These are phyloP conservation scores for Herpailurus yagouaroundi DNA, from an alignment of 2,113 vertebrate species.

Conservation along the genomic window DNA sequence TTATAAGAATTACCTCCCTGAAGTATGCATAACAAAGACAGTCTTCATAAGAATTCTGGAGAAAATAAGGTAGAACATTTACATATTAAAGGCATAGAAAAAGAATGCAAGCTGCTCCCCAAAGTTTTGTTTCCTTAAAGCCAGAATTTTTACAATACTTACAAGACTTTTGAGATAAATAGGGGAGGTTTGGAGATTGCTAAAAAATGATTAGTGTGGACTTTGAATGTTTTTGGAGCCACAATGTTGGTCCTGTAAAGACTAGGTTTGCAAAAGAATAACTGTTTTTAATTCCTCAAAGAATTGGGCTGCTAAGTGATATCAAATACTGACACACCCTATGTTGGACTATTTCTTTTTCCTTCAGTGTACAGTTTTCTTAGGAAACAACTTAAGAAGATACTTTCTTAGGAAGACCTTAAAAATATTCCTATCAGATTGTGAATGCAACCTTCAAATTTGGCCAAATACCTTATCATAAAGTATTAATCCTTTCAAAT, in stretches of 20 bases:
- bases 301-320: not conserved
- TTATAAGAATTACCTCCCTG: not conserved
- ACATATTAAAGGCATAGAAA: not conserved
- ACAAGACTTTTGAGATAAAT: not conserved
- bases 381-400: not conserved
- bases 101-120: not conserved
- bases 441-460: not conserved
- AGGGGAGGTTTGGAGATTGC: not conserved
- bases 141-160: not conserved
- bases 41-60: not conserved
- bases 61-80: not conserved
- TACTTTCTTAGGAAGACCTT: not conserved
- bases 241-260: not conserved
- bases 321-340: not conserved
- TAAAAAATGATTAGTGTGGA: not conserved
- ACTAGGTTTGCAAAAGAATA: not conserved
- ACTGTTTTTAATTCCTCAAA: not conserved
- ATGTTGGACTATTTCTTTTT: not conserved
- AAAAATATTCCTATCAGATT: not conserved
- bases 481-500: not conserved
- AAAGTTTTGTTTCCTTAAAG: not conserved
- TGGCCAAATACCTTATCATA: not conserved
- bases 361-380: not conserved
- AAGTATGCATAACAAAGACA: not conserved
- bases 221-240: not conserved